Base-by-base conservation (phyloP, 1,140 invertebrate genomes). In the Scaptodrosophila lebanonensis region DNA sequence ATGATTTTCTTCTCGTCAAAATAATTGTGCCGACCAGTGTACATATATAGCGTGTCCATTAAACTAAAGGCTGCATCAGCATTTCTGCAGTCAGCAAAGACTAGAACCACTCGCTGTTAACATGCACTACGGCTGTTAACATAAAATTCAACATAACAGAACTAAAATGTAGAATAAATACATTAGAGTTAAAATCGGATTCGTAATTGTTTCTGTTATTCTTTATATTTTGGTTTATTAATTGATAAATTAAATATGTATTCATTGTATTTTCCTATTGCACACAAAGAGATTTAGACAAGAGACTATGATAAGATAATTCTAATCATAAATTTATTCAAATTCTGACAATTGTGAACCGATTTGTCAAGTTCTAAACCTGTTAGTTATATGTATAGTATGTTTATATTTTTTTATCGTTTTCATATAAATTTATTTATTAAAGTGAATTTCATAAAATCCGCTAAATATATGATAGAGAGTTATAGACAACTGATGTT, bases 361-460 rank as follows among this genome's bases (percentile, higher is more conserved):
- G 22, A 25, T 25, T 25, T 8, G 22, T 66, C 59, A 68, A 62
- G 66, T 59, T 56, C 53, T 58, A 57, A 60, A 42, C 58, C 66
- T 66, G 66, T 79, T 79, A 66, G 68, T 79, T 49, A 62, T 59
- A 64, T 51, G 40, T 79, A 75, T 49, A 48, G 70, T 59, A 64
- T 51, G 40, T 79, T 83, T 49, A 48, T 65, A 72, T 44, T 50
- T 60, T 47, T 49, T 53, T 59, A 18, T 67, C 30, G 30, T 36
- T 63, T 67, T 65, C 52, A 70, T 66, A 70, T 63, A 76, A n/a
- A 79, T 73, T 79, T 82, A 79, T 59, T 73, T 38, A 75, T 79
- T 79, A 69, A 79, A 82, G 50, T 63, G 75, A 83, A 83, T 79
- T 75, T 70, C 57, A 82, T 66, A 79, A 83, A 79, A 76, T 82